Conservation (phyloP, 2,888 invertebrate genomes). For the Hipparchia semele region DNA sequence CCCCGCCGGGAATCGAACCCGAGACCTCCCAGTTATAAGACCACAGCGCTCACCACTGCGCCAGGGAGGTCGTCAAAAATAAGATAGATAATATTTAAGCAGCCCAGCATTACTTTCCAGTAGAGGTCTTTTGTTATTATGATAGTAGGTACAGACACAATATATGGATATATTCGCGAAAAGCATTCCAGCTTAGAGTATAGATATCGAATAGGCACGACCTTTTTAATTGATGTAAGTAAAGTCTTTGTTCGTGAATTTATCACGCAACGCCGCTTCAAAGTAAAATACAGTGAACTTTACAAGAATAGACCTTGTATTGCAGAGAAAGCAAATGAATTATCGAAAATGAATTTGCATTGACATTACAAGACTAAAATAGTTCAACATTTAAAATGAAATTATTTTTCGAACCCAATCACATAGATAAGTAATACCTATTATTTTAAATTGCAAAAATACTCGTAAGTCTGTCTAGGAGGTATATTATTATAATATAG, state of each 20-base stretch:
- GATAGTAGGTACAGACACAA: not conserved
- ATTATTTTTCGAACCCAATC: too few species aligned
- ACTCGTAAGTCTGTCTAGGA: too few species aligned
- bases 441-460: too few species aligned
- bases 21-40: too few species aligned
- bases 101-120: not conserved
- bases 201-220: conserved; percentile 1
- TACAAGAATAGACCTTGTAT: conserved; percentile 7
- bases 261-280: conserved; percentile 1
- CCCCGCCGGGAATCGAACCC: too few species aligned
- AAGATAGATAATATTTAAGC: too few species aligned
- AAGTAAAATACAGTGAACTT: conserved; percentile 6
- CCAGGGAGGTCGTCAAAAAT: too few species aligned
- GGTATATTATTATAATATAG: too few species aligned
- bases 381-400: not conserved
- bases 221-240: not conserved
- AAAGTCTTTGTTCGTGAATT: not conserved
- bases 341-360: not conserved
- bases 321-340: conserved; percentile 6
- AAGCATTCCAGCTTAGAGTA: not conserved
- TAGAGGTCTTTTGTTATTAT: not conserved
- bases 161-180: not conserved
- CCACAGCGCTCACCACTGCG: too few species aligned
- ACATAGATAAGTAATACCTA: too few species aligned
- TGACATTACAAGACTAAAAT: not conserved